Evolutionary conservation across 2,797 vertebrate genomes (phyloP).

Genomic region (Peromyscus aztecus): DNA sequence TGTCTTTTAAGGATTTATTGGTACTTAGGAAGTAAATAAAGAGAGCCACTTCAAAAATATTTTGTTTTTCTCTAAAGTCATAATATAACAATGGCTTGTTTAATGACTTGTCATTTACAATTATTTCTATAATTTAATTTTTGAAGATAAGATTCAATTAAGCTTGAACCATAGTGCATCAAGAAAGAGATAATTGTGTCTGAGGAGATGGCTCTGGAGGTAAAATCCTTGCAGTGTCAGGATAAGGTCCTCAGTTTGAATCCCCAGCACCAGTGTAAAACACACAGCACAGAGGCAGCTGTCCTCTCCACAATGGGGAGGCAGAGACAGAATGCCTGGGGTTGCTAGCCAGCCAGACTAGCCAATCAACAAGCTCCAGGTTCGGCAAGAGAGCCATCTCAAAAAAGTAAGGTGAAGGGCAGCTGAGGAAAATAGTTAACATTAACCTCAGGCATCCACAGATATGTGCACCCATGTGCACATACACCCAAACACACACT

Average conservation of each 20-base stretch:
- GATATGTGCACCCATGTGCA: neutral
- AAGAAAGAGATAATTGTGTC: neutral
- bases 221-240: neutral
- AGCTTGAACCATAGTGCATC: neutral
- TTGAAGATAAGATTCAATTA: conserved; percentile 48
- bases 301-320: neutral
- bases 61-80: conserved; percentile 17
- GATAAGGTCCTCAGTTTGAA: neutral
- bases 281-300: neutral
- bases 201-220: neutral
- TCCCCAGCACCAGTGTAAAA: neutral
- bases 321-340: neutral
- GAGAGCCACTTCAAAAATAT: neutral
- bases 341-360: neutral
- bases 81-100: neutral
- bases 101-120: conserved; percentile 29
- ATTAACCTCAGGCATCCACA: neutral
- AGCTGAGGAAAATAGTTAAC: neutral
- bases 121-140: conserved; percentile 13
- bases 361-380: neutral
- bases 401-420: neutral
- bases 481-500: neutral
- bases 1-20: neutral
- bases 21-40: neutral
- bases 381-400: neutral